Evolutionary conservation across 2,888 invertebrate genomes (phyloP), one percentile per base, ranked within the genome.

Genomic region (Cryptocheilus praepositus): DNA sequence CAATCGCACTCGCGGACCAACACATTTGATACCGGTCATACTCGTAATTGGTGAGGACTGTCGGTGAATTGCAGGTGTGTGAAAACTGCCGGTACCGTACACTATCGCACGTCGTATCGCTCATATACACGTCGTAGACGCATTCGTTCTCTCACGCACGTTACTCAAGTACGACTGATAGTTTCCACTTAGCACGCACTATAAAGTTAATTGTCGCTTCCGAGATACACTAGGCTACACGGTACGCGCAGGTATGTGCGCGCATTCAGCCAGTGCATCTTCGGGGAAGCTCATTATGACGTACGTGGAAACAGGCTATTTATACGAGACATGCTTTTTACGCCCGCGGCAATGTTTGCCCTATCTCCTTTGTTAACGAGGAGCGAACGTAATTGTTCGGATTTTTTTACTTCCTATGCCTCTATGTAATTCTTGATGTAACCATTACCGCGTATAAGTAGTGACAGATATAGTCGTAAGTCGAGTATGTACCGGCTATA

Each of bases 111-210:
- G 7, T 7, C 1, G 36, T 36, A 53, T 21, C 53, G 55, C 43
- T 25, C 36, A 36, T 49, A 16, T 11, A 28, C 57, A 49, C 46
- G 28, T 49, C 7, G 21, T 19, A 25, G n/a, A 28, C 51, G 28
- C 19, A 28, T 22, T 45, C 19, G 56, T 49, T 55, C 64, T 72
- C 69, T 75, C 79, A 71, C 73, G 77, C 71, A 72, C 60, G 67
- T 71, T 72, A 74, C 25, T 43, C 66, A 74, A 22, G 21, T 7
- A 21, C 72, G 64, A 69, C 68, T 70, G 76, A 76, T 76, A 79
- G 77, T 76, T 79, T 76, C 71, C 73, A 77, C 76, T 81, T 77
- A 81, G 72, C 71, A 69, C 74, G 73, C 77, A 67, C 68, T 70
- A 71, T 77, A 73, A 74, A 74, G 56, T 79, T 76, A 79, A 79